A percentile compares a stretch with the other conserved stretches of the same genome.
phyloP scores from a whole-genome alignment of 2,113 vertebrate species.

The Eurypyga helias region DNA sequence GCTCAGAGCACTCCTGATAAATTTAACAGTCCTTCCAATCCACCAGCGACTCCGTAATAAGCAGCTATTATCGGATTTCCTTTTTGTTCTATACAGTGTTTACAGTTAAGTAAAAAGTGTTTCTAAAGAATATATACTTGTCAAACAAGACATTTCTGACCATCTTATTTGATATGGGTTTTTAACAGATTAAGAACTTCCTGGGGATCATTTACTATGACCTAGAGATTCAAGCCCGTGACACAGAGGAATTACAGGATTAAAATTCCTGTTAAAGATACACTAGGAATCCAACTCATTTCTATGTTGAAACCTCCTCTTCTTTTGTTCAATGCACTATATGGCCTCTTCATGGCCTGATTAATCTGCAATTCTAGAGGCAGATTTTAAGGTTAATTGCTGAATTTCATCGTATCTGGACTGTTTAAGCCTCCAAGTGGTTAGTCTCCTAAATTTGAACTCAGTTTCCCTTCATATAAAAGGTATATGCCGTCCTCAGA shows the following conservation, averaged over 20 bases:
- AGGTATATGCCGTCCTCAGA: not conserved
- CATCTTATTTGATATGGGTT: not conserved
- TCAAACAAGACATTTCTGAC: not conserved
- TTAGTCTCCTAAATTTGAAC: not conserved
- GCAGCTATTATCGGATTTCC: not conserved
- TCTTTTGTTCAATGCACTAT: not conserved
- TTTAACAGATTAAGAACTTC: not conserved
- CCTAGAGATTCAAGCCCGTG: not conserved
- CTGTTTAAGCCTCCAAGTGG: not conserved
- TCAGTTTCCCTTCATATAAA: not conserved
- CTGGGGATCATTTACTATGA: not conserved
- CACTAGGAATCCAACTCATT: not conserved
- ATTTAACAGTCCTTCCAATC: not conserved
- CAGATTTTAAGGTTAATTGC: conserved; percentile 45
- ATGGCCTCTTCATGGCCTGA: not conserved
- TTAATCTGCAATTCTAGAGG: conserved; percentile 22
- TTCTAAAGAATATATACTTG: not conserved
- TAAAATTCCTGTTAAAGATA: conserved; percentile 7
- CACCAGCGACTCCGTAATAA: not conserved
- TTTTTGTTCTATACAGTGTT: not conserved
- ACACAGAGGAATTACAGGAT: conserved; percentile 15
- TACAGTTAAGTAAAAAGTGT: not conserved
- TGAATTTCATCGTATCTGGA: conserved; percentile 9
- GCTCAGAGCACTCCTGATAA: not conserved
- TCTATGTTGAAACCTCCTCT: not conserved